phyloP scores from a whole-genome alignment of 2,797 vertebrate species.

The Liasis olivaceus region DNA sequence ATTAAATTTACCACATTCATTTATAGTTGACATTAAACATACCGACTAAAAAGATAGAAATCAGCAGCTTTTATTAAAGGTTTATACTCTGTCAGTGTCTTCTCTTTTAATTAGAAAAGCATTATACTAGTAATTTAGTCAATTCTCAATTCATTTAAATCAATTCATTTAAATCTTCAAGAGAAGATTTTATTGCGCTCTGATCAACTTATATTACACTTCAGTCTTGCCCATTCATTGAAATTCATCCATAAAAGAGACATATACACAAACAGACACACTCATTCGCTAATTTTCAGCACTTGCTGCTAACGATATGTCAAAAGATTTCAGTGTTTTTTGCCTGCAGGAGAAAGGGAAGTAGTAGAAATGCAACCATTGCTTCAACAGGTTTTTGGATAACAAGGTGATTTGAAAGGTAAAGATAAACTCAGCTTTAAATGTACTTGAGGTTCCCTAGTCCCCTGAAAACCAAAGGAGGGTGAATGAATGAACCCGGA shows the following conservation, averaged over 20 bases:
- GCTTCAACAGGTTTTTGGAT: background rate
- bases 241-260: background rate
- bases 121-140: slow-evolving; percentile 32
- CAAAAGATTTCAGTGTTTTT: background rate
- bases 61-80: slow-evolving; percentile 39
- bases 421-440: background rate
- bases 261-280: background rate
- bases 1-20: slow-evolving; percentile 55
- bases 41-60: slow-evolving; percentile 28
- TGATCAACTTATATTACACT: slow-evolving; percentile 21
- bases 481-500: background rate
- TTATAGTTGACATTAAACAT: slow-evolving; percentile 53
- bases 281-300: background rate
- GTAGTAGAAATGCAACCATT: background rate
- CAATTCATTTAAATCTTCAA: slow-evolving; percentile 23
- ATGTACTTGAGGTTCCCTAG: background rate
- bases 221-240: background rate
- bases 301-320: background rate
- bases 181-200: background rate
- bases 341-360: background rate
- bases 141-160: slow-evolving; percentile 33
- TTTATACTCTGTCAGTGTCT: slow-evolving; percentile 43
- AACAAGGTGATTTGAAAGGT: background rate
- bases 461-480: background rate
- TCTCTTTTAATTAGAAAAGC: slow-evolving; percentile 46